These are phyloP conservation scores for Hydrolagus affinis DNA, from an alignment of 2,113 vertebrate genomes.

Conservation along the genomic window DNA sequence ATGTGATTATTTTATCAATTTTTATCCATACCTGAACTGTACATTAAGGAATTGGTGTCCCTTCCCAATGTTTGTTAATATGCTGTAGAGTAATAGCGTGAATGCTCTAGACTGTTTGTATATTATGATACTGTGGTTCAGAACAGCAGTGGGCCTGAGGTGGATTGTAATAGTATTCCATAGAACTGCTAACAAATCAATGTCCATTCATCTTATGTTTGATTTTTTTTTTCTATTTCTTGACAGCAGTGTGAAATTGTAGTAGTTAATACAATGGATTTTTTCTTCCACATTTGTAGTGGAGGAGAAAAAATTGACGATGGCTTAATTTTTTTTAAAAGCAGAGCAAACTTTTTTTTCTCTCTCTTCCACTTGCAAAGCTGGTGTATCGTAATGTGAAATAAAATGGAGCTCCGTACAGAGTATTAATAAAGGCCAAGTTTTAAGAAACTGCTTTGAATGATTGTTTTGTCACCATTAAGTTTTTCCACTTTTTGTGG, in stretches of 20 bases:
- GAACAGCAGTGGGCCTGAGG: conserved; percentile 50
- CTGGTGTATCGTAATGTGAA: conserved; percentile 75
- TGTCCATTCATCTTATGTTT: conserved; percentile 52
- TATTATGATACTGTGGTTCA: conserved; percentile 59
- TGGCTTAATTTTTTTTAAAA: conserved; percentile 44
- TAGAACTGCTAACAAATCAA: conserved; percentile 53
- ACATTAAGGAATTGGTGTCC: conserved; percentile 57
- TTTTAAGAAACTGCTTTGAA: conserved; percentile 74
- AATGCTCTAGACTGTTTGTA: conserved; percentile 62
- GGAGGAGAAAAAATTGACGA: conserved; percentile 51
- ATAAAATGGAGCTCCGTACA: conserved; percentile 66
- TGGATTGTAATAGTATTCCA: conserved; percentile 54
- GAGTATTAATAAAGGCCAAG: conserved; percentile 85
- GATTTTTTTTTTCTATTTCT: conserved; percentile 59
- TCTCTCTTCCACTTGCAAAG: conserved; percentile 75
- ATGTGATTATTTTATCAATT: conserved; percentile 80
- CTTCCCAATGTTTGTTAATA: conserved; percentile 69
- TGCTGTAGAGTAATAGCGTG: conserved; percentile 67
- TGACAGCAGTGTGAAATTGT: conserved; percentile 65
- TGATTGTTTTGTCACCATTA: conserved; percentile 46
- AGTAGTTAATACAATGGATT: conserved; percentile 38
- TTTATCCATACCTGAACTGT: conserved; percentile 92
- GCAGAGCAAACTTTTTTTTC: conserved; percentile 59
- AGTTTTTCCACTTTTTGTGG: conserved; percentile 35
- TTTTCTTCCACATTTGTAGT: conserved; percentile 61